phyloP scores from a whole-genome alignment of 2,797 vertebrate species.

The Rhinichthys osculus region DNA sequence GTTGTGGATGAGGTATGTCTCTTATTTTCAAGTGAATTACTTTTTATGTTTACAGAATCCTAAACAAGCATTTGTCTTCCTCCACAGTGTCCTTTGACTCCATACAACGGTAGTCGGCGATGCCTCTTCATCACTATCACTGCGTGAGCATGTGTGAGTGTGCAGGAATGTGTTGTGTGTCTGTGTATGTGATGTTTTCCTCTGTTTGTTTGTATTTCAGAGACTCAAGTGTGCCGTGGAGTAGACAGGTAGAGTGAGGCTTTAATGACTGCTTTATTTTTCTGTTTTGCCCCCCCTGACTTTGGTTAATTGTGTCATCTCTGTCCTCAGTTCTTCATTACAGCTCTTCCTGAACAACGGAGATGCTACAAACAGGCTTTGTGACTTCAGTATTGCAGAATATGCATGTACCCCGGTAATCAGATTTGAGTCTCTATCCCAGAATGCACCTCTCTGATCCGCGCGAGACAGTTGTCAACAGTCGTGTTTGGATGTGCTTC shows the following conservation, averaged over 20 bases:
- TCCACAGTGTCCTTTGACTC: constrained; percentile 69
- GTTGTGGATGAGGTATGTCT: not conserved
- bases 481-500: not conserved
- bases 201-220: constrained; percentile 56
- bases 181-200: not conserved
- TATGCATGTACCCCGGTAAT: constrained; percentile 74
- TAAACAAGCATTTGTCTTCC: not conserved
- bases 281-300: not conserved
- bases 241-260: constrained; percentile 67
- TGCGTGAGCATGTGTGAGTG: not conserved
- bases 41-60: not conserved
- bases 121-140: not conserved
- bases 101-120: constrained; percentile 68
- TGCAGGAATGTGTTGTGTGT: not conserved
- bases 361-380: constrained; percentile 44
- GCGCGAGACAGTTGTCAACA: not conserved
- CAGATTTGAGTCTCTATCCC: not conserved
- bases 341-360: constrained; percentile 52
- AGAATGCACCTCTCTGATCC: not conserved
- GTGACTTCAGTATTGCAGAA: constrained; percentile 64
- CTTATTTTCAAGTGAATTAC: not conserved
- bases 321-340: constrained; percentile 64
- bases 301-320: not conserved
- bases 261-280: not conserved
- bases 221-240: constrained; percentile 62